Evolutionary conservation across 2,113 vertebrate species (phyloP).

Genomic region (Stercorarius parasiticus): DNA sequence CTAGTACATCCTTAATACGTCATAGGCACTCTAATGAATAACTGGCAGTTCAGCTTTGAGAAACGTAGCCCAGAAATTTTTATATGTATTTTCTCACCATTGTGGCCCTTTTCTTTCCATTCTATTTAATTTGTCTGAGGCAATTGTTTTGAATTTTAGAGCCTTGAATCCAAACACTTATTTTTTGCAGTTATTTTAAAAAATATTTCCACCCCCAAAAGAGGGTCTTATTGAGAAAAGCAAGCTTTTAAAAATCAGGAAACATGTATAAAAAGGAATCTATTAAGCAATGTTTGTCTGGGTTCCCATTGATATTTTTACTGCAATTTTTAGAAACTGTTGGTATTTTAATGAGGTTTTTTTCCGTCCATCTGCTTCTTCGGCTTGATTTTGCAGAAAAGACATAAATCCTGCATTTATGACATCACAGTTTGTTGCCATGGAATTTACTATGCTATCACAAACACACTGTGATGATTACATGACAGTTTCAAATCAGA

Average conservation of each 20-base stretch:
- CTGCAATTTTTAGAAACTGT: neutral
- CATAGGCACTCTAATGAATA: conserved; percentile 61
- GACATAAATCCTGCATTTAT: conserved; percentile 23
- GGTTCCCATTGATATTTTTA: neutral
- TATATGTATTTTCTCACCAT: conserved; percentile 56
- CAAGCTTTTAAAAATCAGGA: conserved; percentile 23
- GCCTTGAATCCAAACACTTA: conserved; percentile 39
- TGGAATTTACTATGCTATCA: conserved; percentile 22
- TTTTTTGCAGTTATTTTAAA: neutral
- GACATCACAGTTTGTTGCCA: conserved; percentile 35
- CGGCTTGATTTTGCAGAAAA: conserved; percentile 18
- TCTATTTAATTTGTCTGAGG: conserved; percentile 46
- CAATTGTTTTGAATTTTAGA: conserved; percentile 54
- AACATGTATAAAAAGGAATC: conserved; percentile 22
- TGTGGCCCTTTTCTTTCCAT: conserved; percentile 11
- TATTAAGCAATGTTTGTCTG: conserved; percentile 13
- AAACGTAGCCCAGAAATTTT: conserved; percentile 47
- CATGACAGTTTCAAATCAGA: conserved; percentile 9
- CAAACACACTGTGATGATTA: conserved; percentile 27
- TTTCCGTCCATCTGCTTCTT: conserved; percentile 5
- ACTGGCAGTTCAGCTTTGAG: conserved; percentile 56
- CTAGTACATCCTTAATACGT: conserved; percentile 72
- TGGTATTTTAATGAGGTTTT: conserved; percentile 4
- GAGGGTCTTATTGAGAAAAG: neutral
- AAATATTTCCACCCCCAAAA: neutral